Evolutionary conservation across 2,888 invertebrate genomes (phyloP), one percentile per base, ranked within the genome.

Genomic region (Sesamia inferens): DNA sequence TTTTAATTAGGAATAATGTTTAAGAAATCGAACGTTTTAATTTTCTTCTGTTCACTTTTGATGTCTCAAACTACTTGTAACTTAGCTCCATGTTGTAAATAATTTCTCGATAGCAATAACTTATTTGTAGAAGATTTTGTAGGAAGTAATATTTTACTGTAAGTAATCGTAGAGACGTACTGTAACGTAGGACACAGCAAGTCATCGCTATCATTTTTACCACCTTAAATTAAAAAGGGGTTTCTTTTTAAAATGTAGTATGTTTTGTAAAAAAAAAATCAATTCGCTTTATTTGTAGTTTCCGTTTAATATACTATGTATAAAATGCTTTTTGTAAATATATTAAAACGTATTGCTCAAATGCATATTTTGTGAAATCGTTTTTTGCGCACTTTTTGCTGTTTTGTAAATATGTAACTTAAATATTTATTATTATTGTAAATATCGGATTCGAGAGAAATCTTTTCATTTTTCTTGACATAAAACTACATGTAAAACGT

Each of bases 331-430:
- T 93, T 91, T 95, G 94, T 95, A 95, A 94, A 95, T 94, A 94
- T 92, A 94, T 92, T 93, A 93, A 93, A 94, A 94, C 90, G 92
- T 95, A 95, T 95, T 96, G 96, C 96, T 96, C 96, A 96, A 96
- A 95, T 94, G 95, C 94, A 95, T 96, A 96, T 96, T 96, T 96
- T 96, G 94, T 96, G 96, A 96, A 92, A 93, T 94, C 93, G 93
- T 95, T 95, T 95, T 94, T 95, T 95, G 95, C 93, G 96, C 96
- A 96, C 96, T 95, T 93, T 95, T 95, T 95, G 95, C 95, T 95
- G 92, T 92, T 93, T 90, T 95, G 94, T 95, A 95, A 91, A 95
- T 95, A 91, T 77, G 74, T 92, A 88, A 90, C 86, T 88, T 89
- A 31, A 31, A 31, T 31, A 90, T 90, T 90, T 90, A 88, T 88